These are phyloP conservation scores for Natrix natrix DNA, from an alignment of 2,797 vertebrate species.

Conservation along the genomic window DNA sequence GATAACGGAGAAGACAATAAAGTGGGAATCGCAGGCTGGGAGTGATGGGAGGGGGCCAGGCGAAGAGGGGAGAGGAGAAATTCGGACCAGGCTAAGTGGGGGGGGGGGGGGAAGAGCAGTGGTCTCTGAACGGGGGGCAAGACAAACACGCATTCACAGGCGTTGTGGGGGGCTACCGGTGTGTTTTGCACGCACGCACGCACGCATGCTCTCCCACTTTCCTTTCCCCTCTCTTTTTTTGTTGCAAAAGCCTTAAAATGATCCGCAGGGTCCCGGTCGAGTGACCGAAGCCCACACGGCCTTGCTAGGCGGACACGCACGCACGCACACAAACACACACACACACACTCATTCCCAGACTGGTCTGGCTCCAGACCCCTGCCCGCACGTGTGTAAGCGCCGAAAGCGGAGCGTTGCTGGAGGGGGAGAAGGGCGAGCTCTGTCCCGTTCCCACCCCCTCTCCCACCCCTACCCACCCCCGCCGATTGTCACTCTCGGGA, in stretches of 20 bases:
- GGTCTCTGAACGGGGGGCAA: not conserved
- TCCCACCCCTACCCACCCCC: not conserved
- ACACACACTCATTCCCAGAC: not conserved
- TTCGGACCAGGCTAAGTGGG: not conserved
- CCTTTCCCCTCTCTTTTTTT: too few relatives aligned
- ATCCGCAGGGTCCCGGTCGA: not conserved
- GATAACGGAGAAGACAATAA: conserved; percentile 43
- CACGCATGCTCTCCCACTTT: not conserved
- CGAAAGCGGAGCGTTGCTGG: not conserved
- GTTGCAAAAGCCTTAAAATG: conserved; percentile 6
- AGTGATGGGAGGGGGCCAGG: conserved; percentile 5
- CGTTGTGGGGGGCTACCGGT: not conserved
- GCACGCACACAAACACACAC: not conserved
- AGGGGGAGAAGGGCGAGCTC: not conserved
- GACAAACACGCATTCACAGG: not conserved
- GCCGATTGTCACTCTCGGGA: not conserved
- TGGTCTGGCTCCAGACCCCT: conserved; percentile 42
- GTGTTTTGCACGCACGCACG: not conserved
- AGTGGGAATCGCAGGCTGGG: conserved; percentile 47
- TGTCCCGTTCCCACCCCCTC: not conserved
- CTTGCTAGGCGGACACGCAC: conserved; percentile 20
- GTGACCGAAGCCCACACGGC: conserved; percentile 23
- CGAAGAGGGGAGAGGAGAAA: not conserved
- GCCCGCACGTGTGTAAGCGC: conserved; percentile 25
- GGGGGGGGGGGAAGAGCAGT: not conserved